Conservation (phyloP, 2,888 invertebrate genomes). For the Dolichomitus sp. region DNA sequence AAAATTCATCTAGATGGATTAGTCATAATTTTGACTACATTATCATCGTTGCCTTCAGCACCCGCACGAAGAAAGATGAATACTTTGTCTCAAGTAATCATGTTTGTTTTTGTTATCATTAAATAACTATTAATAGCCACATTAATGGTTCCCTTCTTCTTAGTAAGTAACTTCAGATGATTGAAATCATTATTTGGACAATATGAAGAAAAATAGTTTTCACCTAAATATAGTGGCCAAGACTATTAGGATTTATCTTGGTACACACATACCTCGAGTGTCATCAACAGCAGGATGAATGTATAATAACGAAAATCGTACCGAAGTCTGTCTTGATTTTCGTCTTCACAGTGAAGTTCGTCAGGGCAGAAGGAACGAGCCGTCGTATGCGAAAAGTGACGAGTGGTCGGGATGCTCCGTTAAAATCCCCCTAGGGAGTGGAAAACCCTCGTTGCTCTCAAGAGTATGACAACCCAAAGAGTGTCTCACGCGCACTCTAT, state of each 20-base stretch:
- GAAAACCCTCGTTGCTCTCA: constrained; percentile 17
- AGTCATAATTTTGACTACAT: not conserved
- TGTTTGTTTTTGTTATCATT: too few species aligned
- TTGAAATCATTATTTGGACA: too few species aligned
- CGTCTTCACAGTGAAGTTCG: not conserved
- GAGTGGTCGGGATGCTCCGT: constrained; percentile 17
- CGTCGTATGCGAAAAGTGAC: constrained; percentile 23
- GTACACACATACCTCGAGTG: constrained; percentile 35
- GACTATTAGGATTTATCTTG: too few species aligned
- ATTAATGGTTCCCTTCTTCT: too few species aligned
- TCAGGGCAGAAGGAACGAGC: not conserved
- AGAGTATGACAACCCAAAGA: constrained; percentile 5
- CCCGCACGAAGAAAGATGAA: constrained; percentile 17
- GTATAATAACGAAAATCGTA: constrained; percentile 33
- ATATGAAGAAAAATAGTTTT: too few species aligned
- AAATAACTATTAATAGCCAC: too few species aligned
- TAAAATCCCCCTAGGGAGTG: constrained; percentile 38
- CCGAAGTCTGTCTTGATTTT: constrained; percentile 38
- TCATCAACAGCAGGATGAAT: not conserved
- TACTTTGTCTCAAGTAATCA: too few species aligned
- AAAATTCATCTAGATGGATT: not conserved
- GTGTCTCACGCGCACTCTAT: constrained; percentile 15
- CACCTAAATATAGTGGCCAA: too few species aligned
- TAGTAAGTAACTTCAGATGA: too few species aligned
- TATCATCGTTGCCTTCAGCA: constrained; percentile 25